Base-by-base conservation (phyloP, 1,140 invertebrate species). In the Caenorhabditis briggsae region DNA sequence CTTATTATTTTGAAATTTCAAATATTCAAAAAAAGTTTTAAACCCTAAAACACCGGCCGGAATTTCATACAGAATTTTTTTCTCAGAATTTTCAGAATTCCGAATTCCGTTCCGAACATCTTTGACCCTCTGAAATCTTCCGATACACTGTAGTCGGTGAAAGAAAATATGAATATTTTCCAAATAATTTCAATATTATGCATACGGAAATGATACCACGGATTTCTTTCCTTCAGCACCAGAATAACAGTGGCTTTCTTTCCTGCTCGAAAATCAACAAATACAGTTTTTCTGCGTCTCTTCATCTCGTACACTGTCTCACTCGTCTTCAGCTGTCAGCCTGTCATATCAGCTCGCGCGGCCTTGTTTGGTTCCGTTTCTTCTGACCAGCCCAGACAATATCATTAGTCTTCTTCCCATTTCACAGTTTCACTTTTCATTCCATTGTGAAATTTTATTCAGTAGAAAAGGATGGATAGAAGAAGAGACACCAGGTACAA, bases 351-450 rank as follows among this genome's bases (percentile, higher is more conserved):
- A 43, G 5, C 33, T 23, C n/a, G 70, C 70, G 70, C 46, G 70
- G 70, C 70, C 70, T 78, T 78, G 70, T 78, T 78, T 78, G 70
- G 70, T 78, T 78, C 70, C 70, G 70, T 78, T 46, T 48, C 46
- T 78, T 70, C 23, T 78, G 70, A 78, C 46, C 46, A 50, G 70
- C 70, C 46, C 70, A 78, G 70, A 78, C 53, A 78, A 50, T 53
- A 46, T 23, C 70, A 50, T 78, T 53, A 78, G 46, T 11, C 64
- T 23, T 11, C 64, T 23, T 33, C 41, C 1, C 33, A 33, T 33
- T 58, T n/a, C 33, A 70, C 41, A 70, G 64, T 70, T 70, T 78
- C 70, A 78, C 70, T 50, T 23, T 78, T 78, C 70, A 78, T 78
- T 50, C 14, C 70, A 78, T 50, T 78, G 1, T 33, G 33, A 33